Base-by-base conservation (phyloP, 2,113 vertebrate genomes). In the Tachysurus fulvidraco region DNA sequence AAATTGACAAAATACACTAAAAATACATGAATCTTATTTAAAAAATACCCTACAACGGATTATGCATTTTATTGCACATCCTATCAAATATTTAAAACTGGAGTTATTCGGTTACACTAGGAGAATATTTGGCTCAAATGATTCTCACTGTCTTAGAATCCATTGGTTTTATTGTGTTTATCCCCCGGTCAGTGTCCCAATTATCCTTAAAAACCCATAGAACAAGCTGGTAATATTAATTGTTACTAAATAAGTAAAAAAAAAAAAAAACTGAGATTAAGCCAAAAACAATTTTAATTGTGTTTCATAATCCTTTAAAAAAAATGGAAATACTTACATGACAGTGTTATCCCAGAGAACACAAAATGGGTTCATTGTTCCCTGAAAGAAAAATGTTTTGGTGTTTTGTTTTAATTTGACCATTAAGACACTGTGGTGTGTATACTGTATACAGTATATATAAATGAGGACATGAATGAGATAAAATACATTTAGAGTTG, bases 331-430 rank as follows among this genome's bases (percentile, higher is more conserved):
- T 88, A 99, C 98, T 99, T 98, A 99, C 98, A 94, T 96, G 93
- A 95, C 95, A 91, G 93, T 95, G 92, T 95, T 96, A 94, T 99
- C 97, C 98, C 98, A 99, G 84, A 98, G 94, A 78, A 97, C 97
- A 92, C 98, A 99, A 93, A 97, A 98, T 30, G 98, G 98, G 91
- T 97, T 98, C 94, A 97, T 90, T 57, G 98, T 98, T 83, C 98
- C 97, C 98, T 99, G 92, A 89, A 95, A 93, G 87, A 89, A 59
- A 86, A 59, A 91, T 65, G 25, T 76, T 46, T 84, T 41, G 52
- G 5, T 30, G 46, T 36, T 57, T 28, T 50, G 16, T 41, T 55
- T 76, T 77, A 50, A 77, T 77, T 50, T 50, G 69, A 17, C 8
- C 55, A 41, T 46, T 23, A 50, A 25, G 21, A 74, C 21, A 71